Conservation (phyloP, 2,797 vertebrate genomes). For the Sebastes cheni region DNA sequence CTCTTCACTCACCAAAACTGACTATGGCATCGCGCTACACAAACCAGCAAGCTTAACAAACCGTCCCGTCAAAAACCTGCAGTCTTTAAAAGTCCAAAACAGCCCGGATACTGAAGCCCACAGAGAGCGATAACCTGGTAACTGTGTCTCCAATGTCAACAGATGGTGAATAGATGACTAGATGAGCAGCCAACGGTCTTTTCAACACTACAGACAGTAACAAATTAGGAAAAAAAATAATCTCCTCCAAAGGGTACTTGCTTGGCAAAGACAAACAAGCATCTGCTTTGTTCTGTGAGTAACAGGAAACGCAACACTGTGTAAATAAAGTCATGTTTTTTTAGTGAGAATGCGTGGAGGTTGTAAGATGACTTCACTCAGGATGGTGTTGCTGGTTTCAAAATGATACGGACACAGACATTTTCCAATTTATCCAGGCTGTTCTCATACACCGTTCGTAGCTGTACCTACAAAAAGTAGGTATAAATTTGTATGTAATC, state of each 20-base stretch:
- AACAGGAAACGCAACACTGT: constrained; percentile 11
- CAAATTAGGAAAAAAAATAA: constrained; percentile 39
- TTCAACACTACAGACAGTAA: constrained; percentile 45
- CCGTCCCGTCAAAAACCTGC: constrained; percentile 11
- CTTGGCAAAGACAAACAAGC: constrained; percentile 40
- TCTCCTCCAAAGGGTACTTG: constrained; percentile 33
- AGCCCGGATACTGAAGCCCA: neutral
- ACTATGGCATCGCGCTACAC: neutral
- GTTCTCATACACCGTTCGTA: neutral
- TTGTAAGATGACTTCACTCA: neutral
- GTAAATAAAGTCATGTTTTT: constrained; percentile 13
- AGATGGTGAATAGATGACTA: constrained; percentile 59
- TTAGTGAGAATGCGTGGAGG: neutral
- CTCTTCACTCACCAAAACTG: constrained; percentile 35
- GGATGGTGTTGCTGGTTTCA: neutral
- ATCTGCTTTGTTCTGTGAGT: constrained; percentile 47
- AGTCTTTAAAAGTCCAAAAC: constrained; percentile 4
- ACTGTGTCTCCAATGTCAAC: constrained; percentile 43
- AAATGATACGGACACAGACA: neutral
- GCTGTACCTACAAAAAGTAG: neutral
- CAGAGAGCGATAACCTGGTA: constrained; percentile 44
- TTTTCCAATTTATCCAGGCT: neutral
- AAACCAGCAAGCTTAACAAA: constrained; percentile 33
- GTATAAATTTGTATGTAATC: neutral
- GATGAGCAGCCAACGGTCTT: constrained; percentile 43